Conservation (phyloP, 1,140 invertebrate genomes). For the Marisa cornuarietis region DNA sequence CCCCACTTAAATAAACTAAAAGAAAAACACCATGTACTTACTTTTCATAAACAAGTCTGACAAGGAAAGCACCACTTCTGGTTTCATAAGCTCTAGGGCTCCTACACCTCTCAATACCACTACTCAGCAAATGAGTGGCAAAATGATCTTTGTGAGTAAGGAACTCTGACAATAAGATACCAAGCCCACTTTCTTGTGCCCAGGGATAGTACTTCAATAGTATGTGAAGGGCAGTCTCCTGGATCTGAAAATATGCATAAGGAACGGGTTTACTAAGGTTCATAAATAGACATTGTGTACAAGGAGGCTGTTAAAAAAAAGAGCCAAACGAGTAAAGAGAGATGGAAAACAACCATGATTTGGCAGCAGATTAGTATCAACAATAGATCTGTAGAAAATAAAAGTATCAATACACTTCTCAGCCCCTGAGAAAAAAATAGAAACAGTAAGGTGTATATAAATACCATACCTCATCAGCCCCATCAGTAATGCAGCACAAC, state of each 20-base stretch:
- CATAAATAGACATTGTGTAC: too few species aligned
- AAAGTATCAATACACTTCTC: constrained; percentile 29
- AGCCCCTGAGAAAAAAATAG: too few species aligned
- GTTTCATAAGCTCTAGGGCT: constrained; percentile 70
- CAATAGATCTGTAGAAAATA: constrained; percentile 58
- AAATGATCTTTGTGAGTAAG: constrained; percentile 11
- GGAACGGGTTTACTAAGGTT: not conserved
- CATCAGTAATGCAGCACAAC: constrained; percentile 52
- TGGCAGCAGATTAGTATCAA: not conserved
- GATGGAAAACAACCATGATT: too few species aligned
- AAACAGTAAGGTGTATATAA: too few species aligned
- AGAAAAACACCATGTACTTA: constrained; percentile 29
- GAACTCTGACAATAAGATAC: not conserved
- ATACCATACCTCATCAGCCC: constrained; percentile 63
- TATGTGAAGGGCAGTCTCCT: constrained; percentile 63
- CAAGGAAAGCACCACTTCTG: constrained; percentile 68
- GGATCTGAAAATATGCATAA: constrained; percentile 62
- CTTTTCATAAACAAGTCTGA: constrained; percentile 53
- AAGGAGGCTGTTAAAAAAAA: too few species aligned
- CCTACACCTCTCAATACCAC: constrained; percentile 65
- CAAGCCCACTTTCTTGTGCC: not conserved
- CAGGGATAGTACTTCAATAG: constrained; percentile 64
- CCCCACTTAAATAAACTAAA: too few species aligned
- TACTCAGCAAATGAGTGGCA: constrained; percentile 47
- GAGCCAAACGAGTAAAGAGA: too few species aligned